A percentile compares a stretch with the other conserved stretches of the same genome.
Conservation (phyloP, 2,113 vertebrate genomes). For the Rhynchomys soricoides region DNA sequence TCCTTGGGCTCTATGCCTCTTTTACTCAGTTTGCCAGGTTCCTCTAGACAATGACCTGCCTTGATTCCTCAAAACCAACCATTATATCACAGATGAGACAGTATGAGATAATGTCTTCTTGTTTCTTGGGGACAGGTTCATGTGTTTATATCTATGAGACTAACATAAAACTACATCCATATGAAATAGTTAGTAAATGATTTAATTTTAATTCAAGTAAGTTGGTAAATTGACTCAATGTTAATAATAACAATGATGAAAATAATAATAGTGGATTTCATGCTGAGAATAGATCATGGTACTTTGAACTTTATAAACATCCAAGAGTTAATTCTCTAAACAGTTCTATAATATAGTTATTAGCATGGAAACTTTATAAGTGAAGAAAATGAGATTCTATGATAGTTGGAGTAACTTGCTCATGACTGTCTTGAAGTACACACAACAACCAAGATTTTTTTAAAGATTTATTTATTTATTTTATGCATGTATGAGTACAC, state of each 20-base stretch:
- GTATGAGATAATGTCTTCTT: not conserved
- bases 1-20: not conserved
- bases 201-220: not conserved
- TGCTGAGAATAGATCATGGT: not conserved
- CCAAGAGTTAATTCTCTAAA: not conserved
- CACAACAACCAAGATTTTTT: not conserved
- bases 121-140: not conserved
- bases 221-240: not conserved
- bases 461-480: too few relatives aligned
- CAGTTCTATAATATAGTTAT: not conserved
- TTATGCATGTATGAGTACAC: too few relatives aligned
- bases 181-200: not conserved
- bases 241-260: not conserved
- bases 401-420: not conserved
- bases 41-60: not conserved
- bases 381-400: not conserved
- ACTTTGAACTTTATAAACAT: not conserved
- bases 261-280: not conserved
- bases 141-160: not conserved
- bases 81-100: not conserved
- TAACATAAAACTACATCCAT: not conserved
- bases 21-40: not conserved
- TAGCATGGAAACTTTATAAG: not conserved
- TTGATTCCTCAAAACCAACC: not conserved
- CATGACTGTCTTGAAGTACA: not conserved